Base-by-base conservation (phyloP, 1,140 invertebrate genomes). In the Anagrus nilaparvatae region DNA sequence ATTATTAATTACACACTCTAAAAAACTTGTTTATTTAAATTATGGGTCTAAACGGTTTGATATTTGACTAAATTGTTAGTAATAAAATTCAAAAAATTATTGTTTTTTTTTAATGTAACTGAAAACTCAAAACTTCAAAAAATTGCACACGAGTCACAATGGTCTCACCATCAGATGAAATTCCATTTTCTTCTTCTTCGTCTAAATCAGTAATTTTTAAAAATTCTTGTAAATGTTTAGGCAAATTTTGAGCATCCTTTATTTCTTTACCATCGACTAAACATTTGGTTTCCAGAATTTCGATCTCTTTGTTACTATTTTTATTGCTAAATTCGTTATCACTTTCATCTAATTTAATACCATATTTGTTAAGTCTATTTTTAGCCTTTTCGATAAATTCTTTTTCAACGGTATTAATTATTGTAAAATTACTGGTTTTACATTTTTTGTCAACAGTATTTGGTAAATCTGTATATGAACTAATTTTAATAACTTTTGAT, bases 401-500 rank as follows among this genome's bases (percentile, higher is more conserved):
- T 40, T 73, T 72, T 56, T 82, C 78, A 3, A 85, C 75, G 51
- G 71, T 71, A 28, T 67, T 72, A 43, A 72, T 67, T n/a, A n/a
- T n/a, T 10, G 3, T n/a, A n/a, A n/a, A n/a, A 3, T 0, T 17
- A 9, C 10, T 8, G 5, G 13, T 10, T 5, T 65, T 53, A 16
- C 37, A 46, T 10, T 52, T 40, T 48, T 60, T 50, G 3, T 44
- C 21, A 0, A 32, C 18, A 10, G 30, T 19, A 21, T 52, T 54
- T 5, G 41, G 40, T 1, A 61, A 52, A 14, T 65, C 58, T 5
- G 57, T 20, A 28, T 47, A 56, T 3, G 70, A 50, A 20, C 59
- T 74, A 34, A 88, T 77, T 66, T 85, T 85, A 13, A 89, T 79
- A 12, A 87, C 72, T 61, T 84, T 86, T 20, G 82, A 75, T 33